A percentile compares a stretch with the other conserved stretches of the same genome.
Conservation (phyloP, 1,140 invertebrate species). For the Pseudomyrmex sp. region DNA sequence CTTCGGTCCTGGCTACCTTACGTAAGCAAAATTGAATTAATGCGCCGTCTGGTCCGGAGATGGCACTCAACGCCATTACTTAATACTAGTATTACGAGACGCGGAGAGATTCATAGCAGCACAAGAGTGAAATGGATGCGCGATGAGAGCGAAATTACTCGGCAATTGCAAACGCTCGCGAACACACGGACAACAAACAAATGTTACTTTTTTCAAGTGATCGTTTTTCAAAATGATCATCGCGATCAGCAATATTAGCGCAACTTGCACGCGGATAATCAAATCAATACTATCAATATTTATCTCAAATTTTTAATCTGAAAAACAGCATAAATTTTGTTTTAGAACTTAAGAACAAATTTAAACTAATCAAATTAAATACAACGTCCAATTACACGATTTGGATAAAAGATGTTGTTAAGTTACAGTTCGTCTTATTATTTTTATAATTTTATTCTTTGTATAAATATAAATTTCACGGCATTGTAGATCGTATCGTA, state of each 20-base stretch:
- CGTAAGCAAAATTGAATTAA: constrained; percentile 76
- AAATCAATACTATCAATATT: neutral
- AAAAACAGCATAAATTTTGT: no score
- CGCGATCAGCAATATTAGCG: neutral
- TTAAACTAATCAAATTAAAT: no score
- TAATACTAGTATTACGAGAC: constrained; percentile 71
- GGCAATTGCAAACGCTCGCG: constrained; percentile 7
- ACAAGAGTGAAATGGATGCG: neutral
- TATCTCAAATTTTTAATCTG: neutral
- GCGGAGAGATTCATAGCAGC: constrained; percentile 26
- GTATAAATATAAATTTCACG: no score
- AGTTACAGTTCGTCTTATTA: no score
- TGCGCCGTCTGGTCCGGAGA: constrained; percentile 66
- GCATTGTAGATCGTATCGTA: neutral
- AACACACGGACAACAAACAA: neutral
- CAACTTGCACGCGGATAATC: neutral
- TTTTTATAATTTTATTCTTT: no score
- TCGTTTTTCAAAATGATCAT: neutral
- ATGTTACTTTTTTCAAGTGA: neutral
- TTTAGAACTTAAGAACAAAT: no score
- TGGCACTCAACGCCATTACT: constrained; percentile 70
- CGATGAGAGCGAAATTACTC: constrained; percentile 20
- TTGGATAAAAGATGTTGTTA: no score
- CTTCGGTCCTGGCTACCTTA: constrained; percentile 62
- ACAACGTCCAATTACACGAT: no score